Evolutionary conservation across 1,140 invertebrate species (phyloP).

Genomic region (Trichonephila clavata): DNA sequence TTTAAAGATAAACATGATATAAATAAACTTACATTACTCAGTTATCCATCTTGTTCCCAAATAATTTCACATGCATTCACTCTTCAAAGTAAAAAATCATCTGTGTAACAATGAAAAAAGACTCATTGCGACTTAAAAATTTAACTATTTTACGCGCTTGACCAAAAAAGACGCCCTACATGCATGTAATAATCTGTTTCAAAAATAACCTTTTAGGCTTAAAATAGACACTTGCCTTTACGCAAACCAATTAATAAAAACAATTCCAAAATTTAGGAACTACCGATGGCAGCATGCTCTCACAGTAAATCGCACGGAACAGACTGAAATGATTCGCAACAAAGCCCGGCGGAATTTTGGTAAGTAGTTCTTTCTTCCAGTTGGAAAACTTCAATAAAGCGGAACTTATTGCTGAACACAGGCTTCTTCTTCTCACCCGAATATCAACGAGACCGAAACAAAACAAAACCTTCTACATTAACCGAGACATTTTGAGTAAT

Average conservation of each 20-base stretch:
- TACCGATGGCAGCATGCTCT: background rate
- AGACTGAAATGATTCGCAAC: background rate
- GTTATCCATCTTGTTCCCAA: background rate
- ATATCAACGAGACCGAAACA: slow-evolving; percentile 63
- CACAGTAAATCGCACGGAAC: slow-evolving; percentile 21
- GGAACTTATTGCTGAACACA: slow-evolving; percentile 32
- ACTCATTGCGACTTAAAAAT: background rate
- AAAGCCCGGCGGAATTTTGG: background rate
- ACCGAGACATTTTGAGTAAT: background rate
- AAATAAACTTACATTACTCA: background rate
- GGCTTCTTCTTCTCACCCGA: slow-evolving; percentile 15
- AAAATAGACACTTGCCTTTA: background rate
- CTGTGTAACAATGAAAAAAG: background rate
- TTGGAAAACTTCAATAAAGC: slow-evolving; percentile 33
- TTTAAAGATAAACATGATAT: background rate
- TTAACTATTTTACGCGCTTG: background rate
- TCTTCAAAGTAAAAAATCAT: background rate
- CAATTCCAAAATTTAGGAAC: background rate
- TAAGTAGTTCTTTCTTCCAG: background rate
- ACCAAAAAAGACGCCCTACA: background rate
- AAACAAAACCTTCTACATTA: background rate
- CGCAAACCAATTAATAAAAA: background rate
- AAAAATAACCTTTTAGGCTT: background rate
- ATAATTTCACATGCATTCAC: background rate
- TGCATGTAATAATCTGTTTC: background rate